A percentile compares a stretch with the other conserved stretches of the same genome.
Conservation (phyloP, 2,113 vertebrate species). For the Girardinichthys multiradiatus region DNA sequence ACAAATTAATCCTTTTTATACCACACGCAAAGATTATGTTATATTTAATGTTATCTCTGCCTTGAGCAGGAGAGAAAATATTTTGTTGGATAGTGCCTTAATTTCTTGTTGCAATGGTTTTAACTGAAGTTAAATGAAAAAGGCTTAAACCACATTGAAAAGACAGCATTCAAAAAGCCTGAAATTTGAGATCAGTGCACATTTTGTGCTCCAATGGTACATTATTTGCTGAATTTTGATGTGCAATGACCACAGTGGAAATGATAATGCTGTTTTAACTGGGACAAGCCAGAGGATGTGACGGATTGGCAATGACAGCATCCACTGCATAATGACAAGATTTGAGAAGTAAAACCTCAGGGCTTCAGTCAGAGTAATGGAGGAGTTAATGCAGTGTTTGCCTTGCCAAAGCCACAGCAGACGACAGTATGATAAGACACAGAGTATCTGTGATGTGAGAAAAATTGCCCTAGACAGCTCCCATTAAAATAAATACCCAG, state of each 20-base stretch:
- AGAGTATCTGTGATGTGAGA: slow-evolving; percentile 29
- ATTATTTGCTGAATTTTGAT: slow-evolving; percentile 1
- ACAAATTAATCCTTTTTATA: too few relatives aligned
- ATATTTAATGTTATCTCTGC: neutral
- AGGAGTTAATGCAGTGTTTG: slow-evolving; percentile 18
- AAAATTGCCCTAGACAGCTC: slow-evolving; percentile 51
- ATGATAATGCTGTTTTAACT: slow-evolving; percentile 10
- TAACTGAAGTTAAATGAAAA: neutral
- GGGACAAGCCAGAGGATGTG: slow-evolving; percentile 7
- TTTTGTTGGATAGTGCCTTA: neutral
- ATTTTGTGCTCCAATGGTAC: neutral
- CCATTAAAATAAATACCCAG: slow-evolving; percentile 57
- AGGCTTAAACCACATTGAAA: neutral
- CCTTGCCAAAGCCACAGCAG: slow-evolving; percentile 41
- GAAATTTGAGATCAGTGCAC: neutral
- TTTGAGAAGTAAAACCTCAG: slow-evolving; percentile 15
- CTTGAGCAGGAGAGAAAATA: neutral
- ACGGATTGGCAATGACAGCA: slow-evolving; percentile 32
- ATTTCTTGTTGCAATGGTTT: neutral
- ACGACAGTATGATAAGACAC: slow-evolving; percentile 32
- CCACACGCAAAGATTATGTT: neutral
- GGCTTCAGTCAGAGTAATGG: slow-evolving; percentile 38
- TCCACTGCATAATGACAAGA: slow-evolving; percentile 31
- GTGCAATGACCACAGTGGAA: slow-evolving; percentile 27
- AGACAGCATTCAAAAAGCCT: neutral